Evolutionary conservation across 2,797 vertebrate genomes (phyloP), one percentile per base, ranked within the genome.

Genomic region (Syngnathus rostellatus): DNA sequence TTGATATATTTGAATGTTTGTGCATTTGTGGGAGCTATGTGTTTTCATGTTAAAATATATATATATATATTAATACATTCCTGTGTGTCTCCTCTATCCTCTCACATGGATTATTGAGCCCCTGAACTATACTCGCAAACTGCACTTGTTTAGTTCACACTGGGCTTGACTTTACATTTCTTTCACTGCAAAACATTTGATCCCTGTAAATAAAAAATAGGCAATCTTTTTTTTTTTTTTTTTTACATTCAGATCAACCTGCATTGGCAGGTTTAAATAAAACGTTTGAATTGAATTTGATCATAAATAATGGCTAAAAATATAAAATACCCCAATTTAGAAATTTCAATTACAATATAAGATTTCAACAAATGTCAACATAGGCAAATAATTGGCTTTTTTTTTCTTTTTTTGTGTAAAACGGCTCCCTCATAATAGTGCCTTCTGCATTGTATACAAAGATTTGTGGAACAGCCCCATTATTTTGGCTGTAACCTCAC

Each of bases 241-340:
- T 87, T 90, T 90, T 92, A 92, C 91, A 92, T 92, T 92, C 91
- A 92, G 83, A 87, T 91, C 87, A 91, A 91, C 91, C 91, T 83
- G 89, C 71, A 70, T 79, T 87, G 69, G 75, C 91, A 90, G 88
- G 90, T 90, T 91, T 91, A 85, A 87, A 89, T 87, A 82, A 88
- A 87, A 85, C 87, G 83, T 83, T 85, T 83, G 85, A 86, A 88
- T 86, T 87, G 83, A 85, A 88, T 89, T 86, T 88, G 84, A 88
- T 81, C 81, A 87, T 89, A 89, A 90, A 88, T 88, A 87, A 88
- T 85, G 81, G 77, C 86, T 83, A 79, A 78, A 86, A 86, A 86
- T 87, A 86, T 82, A 86, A 86, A 86, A 84, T 81, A 87, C 77
- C 85, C 80, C 80, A 88, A 90, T 88, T 90, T 83, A 70, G 82